Evolutionary conservation across 2,113 vertebrate species (phyloP).

Genomic region (Orientallactaga bullata): DNA sequence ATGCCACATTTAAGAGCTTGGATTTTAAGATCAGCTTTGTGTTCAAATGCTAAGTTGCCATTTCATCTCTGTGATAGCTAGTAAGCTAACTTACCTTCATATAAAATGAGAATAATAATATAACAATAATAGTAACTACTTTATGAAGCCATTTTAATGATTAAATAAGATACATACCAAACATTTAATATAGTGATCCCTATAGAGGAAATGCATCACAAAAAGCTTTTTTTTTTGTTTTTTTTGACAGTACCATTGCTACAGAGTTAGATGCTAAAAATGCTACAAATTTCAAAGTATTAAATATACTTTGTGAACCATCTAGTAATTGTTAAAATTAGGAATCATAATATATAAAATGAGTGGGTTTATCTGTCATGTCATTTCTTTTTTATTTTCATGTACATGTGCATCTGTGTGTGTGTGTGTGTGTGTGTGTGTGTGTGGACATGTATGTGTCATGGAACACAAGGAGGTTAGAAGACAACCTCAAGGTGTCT

Average conservation of each 20-base stretch:
- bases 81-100: background rate
- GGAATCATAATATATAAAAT: background rate
- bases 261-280: background rate
- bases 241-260: background rate
- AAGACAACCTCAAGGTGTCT: no score
- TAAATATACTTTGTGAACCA: background rate
- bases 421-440: no score
- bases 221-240: background rate
- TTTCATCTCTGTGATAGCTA: background rate
- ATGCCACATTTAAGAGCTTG: background rate
- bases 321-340: constrained; percentile 6
- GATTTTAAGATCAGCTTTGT: constrained; percentile 23
- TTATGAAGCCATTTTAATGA: background rate
- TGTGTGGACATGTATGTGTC: no score
- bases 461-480: no score
- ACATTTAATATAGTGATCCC: background rate
- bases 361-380: background rate
- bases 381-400: background rate
- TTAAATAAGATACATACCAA: background rate
- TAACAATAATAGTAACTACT: background rate
- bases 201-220: background rate
- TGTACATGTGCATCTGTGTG: no score
- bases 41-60: background rate
- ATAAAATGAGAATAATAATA: background rate
- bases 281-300: background rate